Base-by-base conservation (phyloP, 2,888 invertebrate genomes). In the Cephonodes hylas region DNA sequence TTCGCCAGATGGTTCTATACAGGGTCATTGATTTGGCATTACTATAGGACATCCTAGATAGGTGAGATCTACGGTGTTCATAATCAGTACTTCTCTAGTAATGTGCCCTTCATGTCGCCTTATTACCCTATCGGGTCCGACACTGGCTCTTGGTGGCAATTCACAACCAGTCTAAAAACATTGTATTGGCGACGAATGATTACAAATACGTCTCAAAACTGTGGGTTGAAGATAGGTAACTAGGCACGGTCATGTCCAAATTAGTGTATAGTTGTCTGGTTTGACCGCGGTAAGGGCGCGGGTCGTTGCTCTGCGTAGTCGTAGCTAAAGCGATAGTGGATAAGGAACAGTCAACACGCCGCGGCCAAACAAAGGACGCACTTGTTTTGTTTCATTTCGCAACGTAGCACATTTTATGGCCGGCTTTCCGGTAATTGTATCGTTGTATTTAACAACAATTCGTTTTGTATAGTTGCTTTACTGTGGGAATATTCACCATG, bases 301-400 rank as follows among this genome's bases (percentile, higher is more conserved):
- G 74, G 88, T 88, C 84, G 79, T 85, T 86, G 85, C 81, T 81
- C 85, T 69, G 71, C 61, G 81, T 85, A 87, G 85, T 84, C 83
- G 84, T n/a, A n/a, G n/a, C n/a, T n/a, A n/a, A 84, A 79, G 78
- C 86, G 88, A 87, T 87, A 88, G 86, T 81, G 85, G 88, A 89
- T 89, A 89, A 89, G 87, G 83, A 81, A 87, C 85, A 87, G 89
- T 88, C 85, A 89, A 90, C 91, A 89, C 77, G 75, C 71, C 70
- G 70, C 77, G 73, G 67, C 77, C 81, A 88, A 89, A 89, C 89
- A 89, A 88, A 88, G 88, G 81, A 83, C 83, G 80, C 81, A 83
- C 83, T 83, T 85, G 86, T 86, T 87, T 84, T 84, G 82, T 82
- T 83, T 85, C 85, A 84, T 88, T 89, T 84, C 75, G 84, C 86